Evolutionary conservation across 2,113 vertebrate genomes (phyloP), one percentile per base, ranked within the genome.

Genomic region (Arenaria interpres): DNA sequence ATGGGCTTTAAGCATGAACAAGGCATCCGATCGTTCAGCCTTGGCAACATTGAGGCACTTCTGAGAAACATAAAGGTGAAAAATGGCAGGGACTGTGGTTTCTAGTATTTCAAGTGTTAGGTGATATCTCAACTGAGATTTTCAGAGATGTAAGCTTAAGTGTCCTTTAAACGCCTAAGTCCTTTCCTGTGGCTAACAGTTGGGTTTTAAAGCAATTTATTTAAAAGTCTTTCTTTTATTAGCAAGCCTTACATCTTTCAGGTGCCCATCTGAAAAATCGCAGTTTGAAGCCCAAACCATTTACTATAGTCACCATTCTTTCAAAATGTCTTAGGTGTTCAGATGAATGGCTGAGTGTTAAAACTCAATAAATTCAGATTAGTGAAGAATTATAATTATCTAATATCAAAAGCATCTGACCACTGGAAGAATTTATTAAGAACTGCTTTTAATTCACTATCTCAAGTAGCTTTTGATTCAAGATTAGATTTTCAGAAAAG

Each of bases 401-500:
- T 95, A 85, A 85, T 95, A 92, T 94, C 89, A 88, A 94, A 93
- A 93, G 81, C 71, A 93, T 91, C 83, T 93, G 89, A 85, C 84
- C 87, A 85, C 51, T 95, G 77, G 85, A 97, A 89, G 84, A 93
- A 94, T 35, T 89, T 96, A 76, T n/a, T 89, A 95, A 92, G 73
- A 94, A 72, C 35, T 69, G 41, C 87, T 89, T 93, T 95, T 91
- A 94, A 96, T 91, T 95, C 69, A 50, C 66, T 43, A 53, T 91
- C 84, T 96, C 89, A 79, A 95, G 89, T 64, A 96, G 84, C 91
- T 89, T 97, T 96, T 89, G 94, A 93, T 91, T 96, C 54, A 60
- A 95, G 91, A 96, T 93, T 91, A 93, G 84, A 96, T 91, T 95
- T 96, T 93, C 68, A 87, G 43, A 69, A 88, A 91, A 94, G 39